Evolutionary conservation across 2,888 invertebrate species (phyloP).

Genomic region (Esperia sulphurella): DNA sequence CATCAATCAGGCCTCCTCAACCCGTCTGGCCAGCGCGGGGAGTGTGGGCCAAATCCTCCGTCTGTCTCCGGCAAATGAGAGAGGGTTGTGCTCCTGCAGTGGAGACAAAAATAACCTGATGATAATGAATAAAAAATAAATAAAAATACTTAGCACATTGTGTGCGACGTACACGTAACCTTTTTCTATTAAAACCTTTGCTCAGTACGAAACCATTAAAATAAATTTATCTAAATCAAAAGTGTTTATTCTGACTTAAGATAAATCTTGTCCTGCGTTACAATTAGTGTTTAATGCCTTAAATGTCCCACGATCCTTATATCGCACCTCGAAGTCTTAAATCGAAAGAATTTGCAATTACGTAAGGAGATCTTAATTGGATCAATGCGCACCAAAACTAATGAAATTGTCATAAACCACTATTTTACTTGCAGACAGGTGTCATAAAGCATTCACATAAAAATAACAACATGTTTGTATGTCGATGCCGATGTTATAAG

Average conservation of each 20-base stretch:
- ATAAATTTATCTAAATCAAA: not conserved
- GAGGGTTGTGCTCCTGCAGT: no score
- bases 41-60: no score
- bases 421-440: not conserved
- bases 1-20: no score
- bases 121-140: no score
- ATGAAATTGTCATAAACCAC: conserved; percentile 1
- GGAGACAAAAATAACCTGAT: no score
- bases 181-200: no score
- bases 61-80: no score
- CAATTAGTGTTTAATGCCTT: not conserved
- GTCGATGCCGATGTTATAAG: no score
- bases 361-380: conserved; percentile 12
- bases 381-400: conserved; percentile 4
- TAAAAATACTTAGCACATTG: no score
- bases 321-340: conserved; percentile 5
- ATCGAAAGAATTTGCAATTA: conserved; percentile 9
- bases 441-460: not conserved
- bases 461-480: not conserved
- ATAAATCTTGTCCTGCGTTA: not conserved
- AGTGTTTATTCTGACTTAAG: not conserved
- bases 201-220: not conserved
- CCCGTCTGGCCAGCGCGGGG: no score
- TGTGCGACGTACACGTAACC: no score
- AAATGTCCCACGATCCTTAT: conserved; percentile 9